phyloP scores from a whole-genome alignment of 2,888 invertebrate genomes.

The Rhagium mordax region DNA sequence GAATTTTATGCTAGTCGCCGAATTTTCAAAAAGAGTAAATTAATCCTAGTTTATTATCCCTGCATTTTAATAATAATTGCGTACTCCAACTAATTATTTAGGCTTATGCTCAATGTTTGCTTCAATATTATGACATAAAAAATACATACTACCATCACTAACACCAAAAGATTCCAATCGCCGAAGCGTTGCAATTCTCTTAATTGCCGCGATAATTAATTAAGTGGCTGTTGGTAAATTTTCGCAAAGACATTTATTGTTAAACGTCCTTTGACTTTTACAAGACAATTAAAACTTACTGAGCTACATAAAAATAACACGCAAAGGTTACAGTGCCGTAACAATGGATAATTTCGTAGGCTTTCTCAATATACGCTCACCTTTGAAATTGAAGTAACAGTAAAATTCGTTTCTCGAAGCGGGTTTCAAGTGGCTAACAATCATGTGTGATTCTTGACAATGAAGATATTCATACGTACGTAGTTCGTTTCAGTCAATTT shows the following conservation, averaged over 20 bases:
- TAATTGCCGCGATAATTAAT: neutral
- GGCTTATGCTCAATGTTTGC: too few species aligned
- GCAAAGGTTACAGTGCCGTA: neutral
- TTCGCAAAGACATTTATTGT: neutral
- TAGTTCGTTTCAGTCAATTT: too few species aligned
- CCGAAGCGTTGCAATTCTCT: neutral
- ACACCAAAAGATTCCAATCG: neutral
- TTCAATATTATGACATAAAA: too few species aligned
- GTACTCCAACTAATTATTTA: too few species aligned
- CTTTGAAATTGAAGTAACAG: neutral
- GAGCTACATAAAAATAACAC: neutral
- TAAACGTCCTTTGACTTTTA: constrained; percentile 16
- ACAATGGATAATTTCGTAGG: neutral
- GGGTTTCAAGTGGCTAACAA: neutral
- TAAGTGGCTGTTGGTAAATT: neutral
- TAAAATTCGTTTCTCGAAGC: neutral
- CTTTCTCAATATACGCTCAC: neutral
- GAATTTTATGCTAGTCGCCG: too few species aligned
- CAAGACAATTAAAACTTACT: constrained; percentile 6
- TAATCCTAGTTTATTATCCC: too few species aligned
- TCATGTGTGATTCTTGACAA: neutral
- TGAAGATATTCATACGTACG: neutral
- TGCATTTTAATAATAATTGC: too few species aligned
- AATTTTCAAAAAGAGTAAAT: too few species aligned
- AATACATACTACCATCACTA: neutral